Conservation (phyloP, 2,113 vertebrate genomes). For the Gallinago undulata region DNA sequence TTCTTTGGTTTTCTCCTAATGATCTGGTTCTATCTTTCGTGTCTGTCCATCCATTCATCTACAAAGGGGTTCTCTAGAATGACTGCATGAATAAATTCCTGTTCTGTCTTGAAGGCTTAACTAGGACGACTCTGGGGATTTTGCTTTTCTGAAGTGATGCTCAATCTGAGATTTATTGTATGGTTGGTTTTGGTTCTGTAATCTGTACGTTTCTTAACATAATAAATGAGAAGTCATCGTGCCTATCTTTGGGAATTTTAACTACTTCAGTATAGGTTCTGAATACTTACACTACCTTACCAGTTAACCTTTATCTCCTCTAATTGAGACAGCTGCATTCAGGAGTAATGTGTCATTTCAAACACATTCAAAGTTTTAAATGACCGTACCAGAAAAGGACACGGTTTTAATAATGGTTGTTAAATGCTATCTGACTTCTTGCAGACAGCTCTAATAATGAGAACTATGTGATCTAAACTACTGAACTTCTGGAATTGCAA, state of each 20-base stretch:
- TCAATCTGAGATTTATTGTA: not conserved
- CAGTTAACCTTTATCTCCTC: not conserved
- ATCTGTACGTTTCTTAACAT: not conserved
- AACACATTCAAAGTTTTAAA: not conserved
- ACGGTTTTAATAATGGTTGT: not conserved
- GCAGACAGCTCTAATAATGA: not conserved
- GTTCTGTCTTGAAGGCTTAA: not conserved
- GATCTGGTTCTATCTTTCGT: not conserved
- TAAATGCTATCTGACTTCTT: constrained; percentile 10
- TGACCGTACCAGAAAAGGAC: not conserved
- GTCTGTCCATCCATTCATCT: not conserved
- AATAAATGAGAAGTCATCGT: not conserved
- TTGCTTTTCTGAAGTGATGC: not conserved
- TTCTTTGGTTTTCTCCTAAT: not conserved
- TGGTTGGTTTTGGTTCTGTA: not conserved
- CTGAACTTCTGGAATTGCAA: constrained; percentile 5
- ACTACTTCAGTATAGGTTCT: not conserved
- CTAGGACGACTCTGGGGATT: not conserved
- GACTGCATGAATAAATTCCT: not conserved
- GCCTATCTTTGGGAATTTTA: not conserved
- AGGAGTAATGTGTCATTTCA: not conserved
- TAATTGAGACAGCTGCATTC: not conserved
- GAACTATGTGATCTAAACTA: not conserved
- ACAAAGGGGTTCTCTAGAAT: not conserved
- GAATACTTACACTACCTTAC: not conserved